Conservation (phyloP, 2,888 invertebrate genomes). For the Conops quadrifasciatus region DNA sequence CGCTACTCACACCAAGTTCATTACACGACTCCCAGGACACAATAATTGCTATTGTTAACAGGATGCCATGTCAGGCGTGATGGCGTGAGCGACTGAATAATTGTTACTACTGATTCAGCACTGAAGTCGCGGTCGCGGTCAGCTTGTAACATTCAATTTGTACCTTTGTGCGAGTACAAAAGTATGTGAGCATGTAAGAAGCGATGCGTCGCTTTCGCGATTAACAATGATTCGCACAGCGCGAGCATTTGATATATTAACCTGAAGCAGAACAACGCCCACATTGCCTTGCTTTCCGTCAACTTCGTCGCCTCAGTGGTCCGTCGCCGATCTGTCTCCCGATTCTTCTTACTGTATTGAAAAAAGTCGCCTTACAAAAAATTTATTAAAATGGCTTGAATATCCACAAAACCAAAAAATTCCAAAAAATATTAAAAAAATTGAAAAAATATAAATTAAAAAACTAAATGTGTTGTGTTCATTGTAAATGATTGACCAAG, state of each 20-base stretch:
- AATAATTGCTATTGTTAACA: background rate
- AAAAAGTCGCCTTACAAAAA: too few relatives aligned
- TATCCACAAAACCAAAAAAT: too few relatives aligned
- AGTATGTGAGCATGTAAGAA: background rate
- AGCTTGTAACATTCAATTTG: background rate
- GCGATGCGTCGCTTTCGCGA: background rate
- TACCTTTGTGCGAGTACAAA: background rate
- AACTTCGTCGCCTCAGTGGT: too few relatives aligned
- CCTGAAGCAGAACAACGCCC: background rate
- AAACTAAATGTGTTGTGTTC: too few relatives aligned
- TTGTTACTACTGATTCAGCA: background rate
- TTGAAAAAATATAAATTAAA: too few relatives aligned
- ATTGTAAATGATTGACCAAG: too few relatives aligned
- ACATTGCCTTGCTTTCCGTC: too few relatives aligned
- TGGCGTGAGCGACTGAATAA: background rate
- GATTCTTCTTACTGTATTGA: too few relatives aligned
- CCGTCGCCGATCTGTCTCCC: too few relatives aligned
- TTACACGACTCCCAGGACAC: background rate
- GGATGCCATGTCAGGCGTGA: background rate
- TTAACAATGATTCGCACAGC: background rate
- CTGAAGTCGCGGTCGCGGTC: background rate
- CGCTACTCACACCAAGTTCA: background rate
- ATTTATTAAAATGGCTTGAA: too few relatives aligned
- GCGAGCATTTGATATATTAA: background rate
- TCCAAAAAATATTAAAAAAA: too few relatives aligned